Evolutionary conservation across 2,113 vertebrate genomes (phyloP).

Genomic region (Phrynocephalus versicolor): DNA sequence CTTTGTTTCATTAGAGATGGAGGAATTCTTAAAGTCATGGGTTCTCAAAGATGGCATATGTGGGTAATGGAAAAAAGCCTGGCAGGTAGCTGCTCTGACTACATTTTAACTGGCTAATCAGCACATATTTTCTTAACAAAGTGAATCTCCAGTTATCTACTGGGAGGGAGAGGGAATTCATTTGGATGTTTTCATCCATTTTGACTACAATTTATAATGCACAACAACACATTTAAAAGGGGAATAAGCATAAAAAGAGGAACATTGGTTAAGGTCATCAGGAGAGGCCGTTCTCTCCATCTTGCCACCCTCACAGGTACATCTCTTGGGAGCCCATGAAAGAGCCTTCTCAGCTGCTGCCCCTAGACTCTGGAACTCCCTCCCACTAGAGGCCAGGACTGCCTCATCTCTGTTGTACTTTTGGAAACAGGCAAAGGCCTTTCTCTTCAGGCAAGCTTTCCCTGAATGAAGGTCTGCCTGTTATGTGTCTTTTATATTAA

Average conservation of each 20-base stretch:
- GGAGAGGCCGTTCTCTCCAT: too few species aligned
- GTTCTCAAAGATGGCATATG: background rate
- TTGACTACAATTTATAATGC: background rate
- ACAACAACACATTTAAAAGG: background rate
- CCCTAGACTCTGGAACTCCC: too few species aligned
- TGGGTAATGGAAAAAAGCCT: background rate
- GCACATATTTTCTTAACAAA: background rate
- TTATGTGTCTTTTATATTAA: too few species aligned
- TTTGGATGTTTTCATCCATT: background rate
- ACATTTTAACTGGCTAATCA: background rate
- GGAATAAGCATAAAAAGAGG: background rate
- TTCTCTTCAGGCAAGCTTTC: too few species aligned
- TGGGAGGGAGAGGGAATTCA: background rate
- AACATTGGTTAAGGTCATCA: too few species aligned
- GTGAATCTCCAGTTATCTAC: background rate
- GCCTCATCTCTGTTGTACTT: too few species aligned
- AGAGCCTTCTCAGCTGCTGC: too few species aligned
- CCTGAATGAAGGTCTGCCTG: too few species aligned
- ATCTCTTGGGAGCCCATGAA: too few species aligned
- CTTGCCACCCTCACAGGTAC: too few species aligned
- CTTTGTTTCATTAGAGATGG: background rate
- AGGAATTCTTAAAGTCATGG: background rate
- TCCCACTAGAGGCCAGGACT: too few species aligned
- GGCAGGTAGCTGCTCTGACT: background rate
- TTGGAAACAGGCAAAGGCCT: too few species aligned